Evolutionary conservation across 2,888 invertebrate genomes (phyloP).

Genomic region (Troglohyphantes excavatus): DNA sequence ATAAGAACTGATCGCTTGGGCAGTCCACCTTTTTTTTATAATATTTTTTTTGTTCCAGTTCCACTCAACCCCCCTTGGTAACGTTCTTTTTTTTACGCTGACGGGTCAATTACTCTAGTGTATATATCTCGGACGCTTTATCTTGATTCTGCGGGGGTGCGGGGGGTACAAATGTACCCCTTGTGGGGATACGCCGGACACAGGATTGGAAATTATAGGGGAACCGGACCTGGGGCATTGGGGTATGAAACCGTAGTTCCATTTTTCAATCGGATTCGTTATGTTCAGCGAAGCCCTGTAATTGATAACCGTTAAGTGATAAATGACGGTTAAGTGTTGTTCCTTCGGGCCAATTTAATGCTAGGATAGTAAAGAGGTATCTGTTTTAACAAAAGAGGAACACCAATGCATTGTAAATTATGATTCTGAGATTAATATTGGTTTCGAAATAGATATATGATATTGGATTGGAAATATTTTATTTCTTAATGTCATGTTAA

Average conservation of each 20-base stretch:
- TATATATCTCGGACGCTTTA: constrained; percentile 23
- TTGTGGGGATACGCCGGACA: not conserved
- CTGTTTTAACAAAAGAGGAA: not conserved
- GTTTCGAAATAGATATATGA: not conserved
- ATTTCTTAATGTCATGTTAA: too few species aligned
- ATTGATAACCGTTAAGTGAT: constrained; percentile 32
- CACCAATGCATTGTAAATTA: not conserved
- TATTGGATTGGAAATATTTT: too few species aligned
- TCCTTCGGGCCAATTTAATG: constrained; percentile 10
- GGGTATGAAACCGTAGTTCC: not conserved
- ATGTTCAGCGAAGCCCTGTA: constrained; percentile 9
- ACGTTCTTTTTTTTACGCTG: constrained; percentile 15
- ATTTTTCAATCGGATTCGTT: constrained; percentile 34
- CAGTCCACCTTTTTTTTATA: constrained; percentile 42
- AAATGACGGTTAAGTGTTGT: constrained; percentile 7
- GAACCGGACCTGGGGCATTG: not conserved
- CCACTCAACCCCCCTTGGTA: not conserved
- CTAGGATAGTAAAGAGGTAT: not conserved
- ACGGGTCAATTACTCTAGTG: constrained; percentile 64
- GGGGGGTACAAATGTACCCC: not conserved
- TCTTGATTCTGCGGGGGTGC: constrained; percentile 23
- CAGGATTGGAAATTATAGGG: not conserved
- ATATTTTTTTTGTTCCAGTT: constrained; percentile 4
- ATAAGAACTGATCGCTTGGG: constrained; percentile 64
- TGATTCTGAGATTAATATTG: not conserved